Percentiles rank a stretch among this genome's conserved stretches.
These are phyloP conservation scores for Panorpa germanica DNA, from an alignment of 2,888 invertebrate genomes.

Conservation along the genomic window DNA sequence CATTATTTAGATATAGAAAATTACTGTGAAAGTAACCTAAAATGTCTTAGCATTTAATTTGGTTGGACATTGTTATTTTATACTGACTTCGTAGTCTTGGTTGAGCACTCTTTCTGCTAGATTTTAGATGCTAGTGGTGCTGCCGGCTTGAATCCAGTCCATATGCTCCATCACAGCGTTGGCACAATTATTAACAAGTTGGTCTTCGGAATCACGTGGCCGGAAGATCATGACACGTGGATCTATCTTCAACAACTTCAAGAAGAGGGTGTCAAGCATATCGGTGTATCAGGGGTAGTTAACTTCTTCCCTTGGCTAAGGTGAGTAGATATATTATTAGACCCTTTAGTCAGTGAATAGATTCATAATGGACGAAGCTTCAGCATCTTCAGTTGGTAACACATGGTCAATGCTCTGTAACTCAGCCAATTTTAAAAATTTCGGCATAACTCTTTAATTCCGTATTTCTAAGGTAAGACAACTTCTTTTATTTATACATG, in stretches of 20 bases:
- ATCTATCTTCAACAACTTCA: constrained; percentile 55
- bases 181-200: constrained; percentile 61
- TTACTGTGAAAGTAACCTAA: too few species aligned
- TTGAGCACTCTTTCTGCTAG: too few species aligned
- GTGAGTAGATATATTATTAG: constrained; percentile 21
- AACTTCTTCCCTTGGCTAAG: constrained; percentile 72
- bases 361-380: not conserved
- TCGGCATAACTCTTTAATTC: not conserved
- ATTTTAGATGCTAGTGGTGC: constrained; percentile 18
- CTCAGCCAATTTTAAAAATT: too few species aligned
- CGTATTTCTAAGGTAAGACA: constrained; percentile 2
- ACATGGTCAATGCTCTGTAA: too few species aligned
- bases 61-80: too few species aligned
- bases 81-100: too few species aligned
- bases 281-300: constrained; percentile 64
- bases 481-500: constrained; percentile 6
- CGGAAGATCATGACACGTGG: constrained; percentile 53
- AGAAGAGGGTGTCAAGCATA: constrained; percentile 65
- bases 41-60: too few species aligned
- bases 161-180: constrained; percentile 34
- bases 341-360: not conserved
- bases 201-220: constrained; percentile 57
- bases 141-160: constrained; percentile 20
- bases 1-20: too few species aligned
- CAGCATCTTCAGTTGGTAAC: not conserved